Evolutionary conservation across 1,140 invertebrate genomes (phyloP).

Genomic region (Camponotus pennsylvanicus): DNA sequence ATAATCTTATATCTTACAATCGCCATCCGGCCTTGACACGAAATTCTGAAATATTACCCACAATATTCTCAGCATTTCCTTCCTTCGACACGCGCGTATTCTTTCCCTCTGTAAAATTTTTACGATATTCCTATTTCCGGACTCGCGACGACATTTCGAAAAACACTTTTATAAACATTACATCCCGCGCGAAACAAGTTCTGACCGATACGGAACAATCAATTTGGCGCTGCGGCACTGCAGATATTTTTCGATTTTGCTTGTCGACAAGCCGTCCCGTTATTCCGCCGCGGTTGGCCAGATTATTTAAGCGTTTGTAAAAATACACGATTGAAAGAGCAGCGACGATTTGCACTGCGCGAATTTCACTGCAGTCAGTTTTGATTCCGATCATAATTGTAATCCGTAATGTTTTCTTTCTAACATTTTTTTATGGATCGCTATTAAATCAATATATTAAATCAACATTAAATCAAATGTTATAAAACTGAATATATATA

Average conservation of each 20-base stretch:
- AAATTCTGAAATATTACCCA: neutral
- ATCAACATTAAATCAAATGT: no score
- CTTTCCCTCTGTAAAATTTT: neutral
- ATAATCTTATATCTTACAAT: neutral
- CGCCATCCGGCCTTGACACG: neutral
- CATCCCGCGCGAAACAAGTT: conserved; percentile 54
- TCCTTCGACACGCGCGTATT: neutral
- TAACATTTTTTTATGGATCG: neutral
- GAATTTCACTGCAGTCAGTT: neutral
- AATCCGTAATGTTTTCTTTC: neutral
- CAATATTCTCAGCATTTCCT: neutral
- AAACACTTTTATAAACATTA: conserved; percentile 64
- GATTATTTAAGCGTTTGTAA: conserved; percentile 65
- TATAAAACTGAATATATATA: neutral
- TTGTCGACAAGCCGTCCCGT: conserved; percentile 47
- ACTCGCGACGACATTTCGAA: neutral
- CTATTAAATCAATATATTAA: neutral
- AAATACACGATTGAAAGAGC: conserved; percentile 45
- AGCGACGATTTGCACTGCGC: neutral
- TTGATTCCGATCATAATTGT: neutral
- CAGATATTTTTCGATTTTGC: conserved; percentile 64
- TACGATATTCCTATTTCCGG: neutral
- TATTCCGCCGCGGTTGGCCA: conserved; percentile 41
- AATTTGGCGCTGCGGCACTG: conserved; percentile 58
- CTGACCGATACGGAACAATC: conserved; percentile 64